A percentile compares a stretch with the other conserved stretches of the same genome.
Conservation (phyloP, 2,888 invertebrate species). For the Galerucella pusilla region DNA sequence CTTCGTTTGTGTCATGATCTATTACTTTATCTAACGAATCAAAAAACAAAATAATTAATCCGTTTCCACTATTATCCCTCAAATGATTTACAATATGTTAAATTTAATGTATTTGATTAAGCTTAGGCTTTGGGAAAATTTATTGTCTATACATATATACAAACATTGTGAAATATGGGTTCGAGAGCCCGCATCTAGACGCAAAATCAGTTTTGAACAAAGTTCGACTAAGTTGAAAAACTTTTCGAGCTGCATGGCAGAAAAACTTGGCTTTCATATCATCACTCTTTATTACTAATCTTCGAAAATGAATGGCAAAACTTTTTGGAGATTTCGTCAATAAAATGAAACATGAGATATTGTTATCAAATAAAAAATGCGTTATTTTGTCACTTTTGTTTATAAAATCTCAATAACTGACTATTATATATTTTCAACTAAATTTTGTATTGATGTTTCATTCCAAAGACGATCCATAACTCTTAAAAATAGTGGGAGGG, state of each 20-base stretch:
- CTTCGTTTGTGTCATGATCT: neutral
- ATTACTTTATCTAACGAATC: neutral
- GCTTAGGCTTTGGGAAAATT: slow-evolving; percentile 16
- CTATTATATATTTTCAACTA: no score
- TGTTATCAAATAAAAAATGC: no score
- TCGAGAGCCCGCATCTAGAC: slow-evolving; percentile 15
- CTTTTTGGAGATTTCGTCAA: slow-evolving; percentile 21
- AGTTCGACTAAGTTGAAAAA: slow-evolving; percentile 14
- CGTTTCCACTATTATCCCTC: neutral
- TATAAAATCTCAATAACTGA: no score
- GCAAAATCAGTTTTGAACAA: slow-evolving; percentile 22
- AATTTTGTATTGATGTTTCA: no score
- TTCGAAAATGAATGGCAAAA: slow-evolving; percentile 25
- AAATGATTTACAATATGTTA: slow-evolving; percentile 21
- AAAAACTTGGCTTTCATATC: slow-evolving; percentile 29
- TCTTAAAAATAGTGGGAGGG: no score
- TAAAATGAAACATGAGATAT: slow-evolving; percentile 9
- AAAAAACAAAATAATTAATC: slow-evolving; percentile 9
- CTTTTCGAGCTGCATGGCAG: slow-evolving; percentile 16
- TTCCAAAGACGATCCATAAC: no score
- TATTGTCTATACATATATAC: slow-evolving; percentile 23
- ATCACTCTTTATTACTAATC: slow-evolving; percentile 31
- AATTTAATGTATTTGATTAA: slow-evolving; percentile 28
- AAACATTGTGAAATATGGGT: slow-evolving; percentile 28
- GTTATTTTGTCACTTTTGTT: no score